Percentiles rank a stretch among this genome's conserved stretches.
Conservation (phyloP, 2,888 invertebrate species). For the Stenolophus ochropezus region DNA sequence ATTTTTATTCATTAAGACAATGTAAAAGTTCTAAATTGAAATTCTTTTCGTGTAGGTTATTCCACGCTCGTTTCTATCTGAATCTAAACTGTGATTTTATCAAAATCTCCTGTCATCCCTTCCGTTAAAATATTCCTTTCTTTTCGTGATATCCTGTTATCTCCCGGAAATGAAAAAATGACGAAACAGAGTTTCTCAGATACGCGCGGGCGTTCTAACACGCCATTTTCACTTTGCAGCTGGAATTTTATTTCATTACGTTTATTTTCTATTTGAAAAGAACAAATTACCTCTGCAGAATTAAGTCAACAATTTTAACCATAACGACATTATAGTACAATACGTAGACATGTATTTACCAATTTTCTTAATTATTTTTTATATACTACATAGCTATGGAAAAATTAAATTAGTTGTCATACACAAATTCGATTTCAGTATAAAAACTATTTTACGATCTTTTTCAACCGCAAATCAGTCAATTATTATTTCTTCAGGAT, state of each 20-base stretch:
- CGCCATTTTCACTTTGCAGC: not conserved
- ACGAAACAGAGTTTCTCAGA: constrained; percentile 24
- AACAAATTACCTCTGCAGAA: no score
- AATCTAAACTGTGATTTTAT: constrained; percentile 49
- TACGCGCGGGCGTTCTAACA: not conserved
- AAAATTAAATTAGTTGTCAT: no score
- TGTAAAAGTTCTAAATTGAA: constrained; percentile 34
- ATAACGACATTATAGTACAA: no score
- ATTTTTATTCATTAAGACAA: not conserved
- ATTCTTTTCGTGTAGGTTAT: constrained; percentile 17
- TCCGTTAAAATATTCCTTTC: constrained; percentile 52
- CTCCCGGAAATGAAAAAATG: constrained; percentile 54
- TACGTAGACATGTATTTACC: no score
- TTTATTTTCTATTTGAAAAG: not conserved
- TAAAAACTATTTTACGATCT: no score
- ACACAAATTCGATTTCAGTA: no score
- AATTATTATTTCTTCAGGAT: no score
- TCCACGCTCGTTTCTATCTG: constrained; percentile 14
- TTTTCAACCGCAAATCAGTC: no score
- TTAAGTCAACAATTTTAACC: no score
- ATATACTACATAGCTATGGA: no score
- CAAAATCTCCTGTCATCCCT: constrained; percentile 48
- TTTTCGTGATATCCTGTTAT: constrained; percentile 43
- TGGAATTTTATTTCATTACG: not conserved
- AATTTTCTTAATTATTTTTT: no score